Percentiles rank a stretch among this genome's conserved stretches.
Conservation (phyloP, 2,113 vertebrate species). For the Petromus typicus region DNA sequence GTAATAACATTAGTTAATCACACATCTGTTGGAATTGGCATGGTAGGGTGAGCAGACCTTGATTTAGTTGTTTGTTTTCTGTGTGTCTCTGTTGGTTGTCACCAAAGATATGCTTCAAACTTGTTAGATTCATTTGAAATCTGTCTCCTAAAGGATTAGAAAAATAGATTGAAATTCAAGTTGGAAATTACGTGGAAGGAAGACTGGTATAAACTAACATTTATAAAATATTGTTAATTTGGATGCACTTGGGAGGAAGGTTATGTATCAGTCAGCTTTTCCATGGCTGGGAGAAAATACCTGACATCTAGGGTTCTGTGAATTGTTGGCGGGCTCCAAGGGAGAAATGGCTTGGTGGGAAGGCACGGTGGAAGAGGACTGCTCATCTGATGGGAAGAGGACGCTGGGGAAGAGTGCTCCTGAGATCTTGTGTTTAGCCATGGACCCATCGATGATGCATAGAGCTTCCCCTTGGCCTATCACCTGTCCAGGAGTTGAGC, state of each 20-base stretch:
- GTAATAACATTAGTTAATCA: neutral
- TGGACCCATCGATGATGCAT: neutral
- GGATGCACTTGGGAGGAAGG: neutral
- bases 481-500: neutral
- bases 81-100: neutral
- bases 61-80: neutral
- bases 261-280: neutral
- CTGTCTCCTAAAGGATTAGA: neutral
- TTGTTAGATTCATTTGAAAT: neutral
- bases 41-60: neutral
- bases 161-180: neutral
- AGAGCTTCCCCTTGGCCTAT: neutral
- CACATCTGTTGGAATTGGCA: neutral
- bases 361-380: neutral
- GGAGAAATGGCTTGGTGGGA: neutral
- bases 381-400: neutral
- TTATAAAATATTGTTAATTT: neutral
- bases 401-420: neutral
- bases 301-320: neutral
- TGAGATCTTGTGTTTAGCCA: no score
- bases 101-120: neutral
- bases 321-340: neutral
- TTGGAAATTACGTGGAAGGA: neutral
- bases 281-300: neutral
- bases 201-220: neutral